These are phyloP conservation scores for Leptinotarsa tumamoca DNA, from an alignment of 2,888 invertebrate species.

Conservation along the genomic window DNA sequence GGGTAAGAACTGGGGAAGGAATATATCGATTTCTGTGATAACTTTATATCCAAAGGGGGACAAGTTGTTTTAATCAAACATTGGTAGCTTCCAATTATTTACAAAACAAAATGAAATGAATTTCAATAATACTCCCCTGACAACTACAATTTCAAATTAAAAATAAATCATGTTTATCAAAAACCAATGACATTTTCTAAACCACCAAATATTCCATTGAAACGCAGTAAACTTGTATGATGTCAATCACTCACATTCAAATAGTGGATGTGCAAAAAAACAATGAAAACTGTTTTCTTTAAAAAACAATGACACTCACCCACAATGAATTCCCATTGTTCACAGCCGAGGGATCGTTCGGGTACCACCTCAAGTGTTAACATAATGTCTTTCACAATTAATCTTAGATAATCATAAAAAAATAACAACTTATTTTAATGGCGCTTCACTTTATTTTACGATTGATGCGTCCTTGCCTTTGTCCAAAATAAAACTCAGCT, in stretches of 20 bases:
- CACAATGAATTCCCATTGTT: conserved; percentile 97
- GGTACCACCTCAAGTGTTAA: conserved; percentile 97
- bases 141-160: no score
- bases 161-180: neutral
- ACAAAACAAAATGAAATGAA: no score
- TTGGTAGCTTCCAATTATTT: no score
- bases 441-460: conserved; percentile 43
- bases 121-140: no score
- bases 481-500: conserved; percentile 46
- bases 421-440: conserved; percentile 33
- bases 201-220: neutral
- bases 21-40: no score
- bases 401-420: conserved; percentile 32
- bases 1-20: no score
- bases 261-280: conserved; percentile 19
- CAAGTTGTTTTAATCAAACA: no score
- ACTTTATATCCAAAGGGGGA: no score
- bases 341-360: conserved; percentile 94
- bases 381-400: conserved; percentile 72
- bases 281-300: conserved; percentile 29
- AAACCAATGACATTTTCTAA: neutral
- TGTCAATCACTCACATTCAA: neutral
- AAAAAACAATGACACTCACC: conserved; percentile 73
- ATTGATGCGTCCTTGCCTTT: conserved; percentile 36
- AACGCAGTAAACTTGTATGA: conserved; percentile 13